These are phyloP conservation scores for Nephotettix cincticeps DNA, from an alignment of 1,140 invertebrate genomes.

Conservation along the genomic window DNA sequence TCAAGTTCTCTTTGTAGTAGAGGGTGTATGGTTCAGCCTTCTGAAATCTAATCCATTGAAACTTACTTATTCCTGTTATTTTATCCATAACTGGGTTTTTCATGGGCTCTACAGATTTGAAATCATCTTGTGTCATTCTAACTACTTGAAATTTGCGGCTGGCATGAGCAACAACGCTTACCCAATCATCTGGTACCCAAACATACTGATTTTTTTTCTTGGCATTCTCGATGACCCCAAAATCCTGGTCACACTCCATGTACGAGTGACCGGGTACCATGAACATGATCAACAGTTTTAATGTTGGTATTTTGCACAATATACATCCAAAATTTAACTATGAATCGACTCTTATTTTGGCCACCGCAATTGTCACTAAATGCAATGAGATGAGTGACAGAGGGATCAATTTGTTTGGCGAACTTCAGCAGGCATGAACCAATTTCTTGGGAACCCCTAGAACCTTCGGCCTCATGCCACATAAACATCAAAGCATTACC, in stretches of 20 bases:
- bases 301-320: not conserved
- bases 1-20: not conserved
- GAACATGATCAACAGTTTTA: slow-evolving; percentile 15
- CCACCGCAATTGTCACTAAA: slow-evolving; percentile 25
- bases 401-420: not conserved
- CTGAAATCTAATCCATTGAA: not conserved
- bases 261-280: slow-evolving; percentile 30
- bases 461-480: slow-evolving; percentile 40
- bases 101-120: not conserved
- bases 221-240: slow-evolving; percentile 25
- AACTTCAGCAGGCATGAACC: slow-evolving; percentile 31
- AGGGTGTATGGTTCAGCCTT: not conserved
- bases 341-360: slow-evolving; percentile 18
- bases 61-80: not conserved
- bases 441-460: slow-evolving; percentile 41
- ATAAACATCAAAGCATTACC: slow-evolving; percentile 35
- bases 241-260: slow-evolving; percentile 33
- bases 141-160: not conserved
- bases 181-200: not conserved
- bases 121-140: not conserved
- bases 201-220: slow-evolving; percentile 19
- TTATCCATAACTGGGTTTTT: not conserved
- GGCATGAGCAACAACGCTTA: not conserved
- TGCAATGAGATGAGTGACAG: not conserved
- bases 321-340: slow-evolving; percentile 2